Base-by-base conservation (phyloP, 1,140 invertebrate species). In the Zaprionus kolodkinae region DNA sequence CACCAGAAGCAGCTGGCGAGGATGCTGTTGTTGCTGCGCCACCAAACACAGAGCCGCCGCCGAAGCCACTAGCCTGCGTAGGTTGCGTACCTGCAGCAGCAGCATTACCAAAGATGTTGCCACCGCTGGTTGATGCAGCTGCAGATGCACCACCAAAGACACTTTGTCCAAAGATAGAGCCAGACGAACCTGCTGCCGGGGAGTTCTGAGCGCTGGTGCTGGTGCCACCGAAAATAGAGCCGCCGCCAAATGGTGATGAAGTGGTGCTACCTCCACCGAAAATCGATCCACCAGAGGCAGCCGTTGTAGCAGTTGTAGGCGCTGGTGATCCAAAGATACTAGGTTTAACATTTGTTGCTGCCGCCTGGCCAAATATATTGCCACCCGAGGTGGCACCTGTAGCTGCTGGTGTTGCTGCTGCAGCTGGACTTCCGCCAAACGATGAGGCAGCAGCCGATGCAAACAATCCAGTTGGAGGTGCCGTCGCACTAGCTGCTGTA, bases 161-260 rank as follows among this genome's bases (percentile, higher is more conserved):
- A n/a, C 38, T 81, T 65, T 89, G 81, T 1, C 91, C 85, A 36
- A 92, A 92, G 30, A 92, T 68, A 6, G 91, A 87, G 30, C 72
- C 72, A 36, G 67, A 56, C 1, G 61, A 9, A 5, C 81, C 52
- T 9, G 90, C 40, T 52, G 75, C 54, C 0, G 88, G 55, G 0
- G 71, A 61, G 6, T 77, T 81, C 12, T 81, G 75, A 1, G 73
- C 27, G 54, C 52, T 77, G 35, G 3, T 59, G 17, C 50, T 50
- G 21, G 21, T 21, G 15, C 80, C 76, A 0, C 90, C 85, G 45
- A 91, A 91, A 52, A 90, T 84, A 0, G 90, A 91, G 13, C 43
- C 35, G 0, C 80, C 73, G 35, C 82, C 81, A 40, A 91, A 90
- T 1, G 79, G 48, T 0, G 79, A 61, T 4, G 76, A 30, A 45